Conservation (phyloP, 1,140 invertebrate genomes). For the Kradibia gibbosae region DNA sequence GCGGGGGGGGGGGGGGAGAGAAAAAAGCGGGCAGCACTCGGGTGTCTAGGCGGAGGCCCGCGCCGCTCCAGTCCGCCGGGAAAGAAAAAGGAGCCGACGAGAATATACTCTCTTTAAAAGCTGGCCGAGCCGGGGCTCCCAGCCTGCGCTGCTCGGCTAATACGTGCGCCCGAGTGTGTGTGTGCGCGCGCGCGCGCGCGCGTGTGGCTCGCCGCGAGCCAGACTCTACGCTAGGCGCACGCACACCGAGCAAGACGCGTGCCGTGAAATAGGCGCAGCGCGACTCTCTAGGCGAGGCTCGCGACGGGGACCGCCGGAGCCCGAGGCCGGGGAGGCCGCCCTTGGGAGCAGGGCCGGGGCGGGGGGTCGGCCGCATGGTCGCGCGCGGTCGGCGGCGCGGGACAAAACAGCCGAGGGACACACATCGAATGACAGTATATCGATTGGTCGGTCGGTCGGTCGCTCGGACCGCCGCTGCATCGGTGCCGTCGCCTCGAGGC, state of each 20-base stretch:
- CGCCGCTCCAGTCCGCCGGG: background rate
- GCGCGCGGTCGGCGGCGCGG: background rate
- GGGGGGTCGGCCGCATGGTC: background rate
- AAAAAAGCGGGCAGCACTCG: background rate
- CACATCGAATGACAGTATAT: conserved; percentile 66
- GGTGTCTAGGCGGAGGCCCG: background rate
- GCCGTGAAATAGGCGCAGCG: background rate
- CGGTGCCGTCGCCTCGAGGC: conserved; percentile 52
- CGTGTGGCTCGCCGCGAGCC: background rate
- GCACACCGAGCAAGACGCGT: background rate
- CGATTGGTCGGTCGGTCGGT: conserved; percentile 64
- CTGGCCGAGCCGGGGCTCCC: background rate
- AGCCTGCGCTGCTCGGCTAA: too few relatives aligned
- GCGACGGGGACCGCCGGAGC: background rate
- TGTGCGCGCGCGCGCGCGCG: background rate
- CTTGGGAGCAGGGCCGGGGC: background rate
- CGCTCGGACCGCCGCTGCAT: too few relatives aligned
- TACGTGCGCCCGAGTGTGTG: background rate
- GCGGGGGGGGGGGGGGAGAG: background rate
- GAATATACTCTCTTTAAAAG: conserved; percentile 28
- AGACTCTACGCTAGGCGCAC: background rate
- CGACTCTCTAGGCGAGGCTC: background rate
- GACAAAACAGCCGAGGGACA: conserved; percentile 47
- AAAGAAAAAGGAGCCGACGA: conserved; percentile 9
- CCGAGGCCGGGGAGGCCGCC: background rate